Conservation (phyloP, 2,113 vertebrate species). For the Grantiella picta region DNA sequence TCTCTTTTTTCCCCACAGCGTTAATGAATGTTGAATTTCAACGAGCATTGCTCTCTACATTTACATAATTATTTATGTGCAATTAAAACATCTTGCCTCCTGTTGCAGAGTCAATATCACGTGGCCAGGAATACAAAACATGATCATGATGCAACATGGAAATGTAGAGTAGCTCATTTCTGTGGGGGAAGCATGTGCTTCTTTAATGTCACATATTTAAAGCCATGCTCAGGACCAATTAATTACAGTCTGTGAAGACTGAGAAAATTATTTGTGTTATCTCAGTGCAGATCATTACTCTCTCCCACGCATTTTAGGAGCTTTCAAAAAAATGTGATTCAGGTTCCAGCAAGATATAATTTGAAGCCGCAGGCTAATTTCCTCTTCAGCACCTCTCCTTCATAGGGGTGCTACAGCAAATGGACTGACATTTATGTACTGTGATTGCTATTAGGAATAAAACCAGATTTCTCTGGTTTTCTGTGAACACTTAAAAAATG, state of each 20-base stretch:
- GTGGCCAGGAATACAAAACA: not conserved
- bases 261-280: constrained; percentile 4
- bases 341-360: not conserved
- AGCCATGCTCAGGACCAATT: not conserved
- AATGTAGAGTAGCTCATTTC: not conserved
- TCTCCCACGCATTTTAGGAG: not conserved
- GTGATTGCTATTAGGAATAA: not conserved
- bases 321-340: not conserved
- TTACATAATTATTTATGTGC: constrained; percentile 7
- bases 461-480: not conserved
- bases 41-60: not conserved
- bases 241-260: not conserved
- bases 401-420: not conserved
- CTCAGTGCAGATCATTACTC: not conserved
- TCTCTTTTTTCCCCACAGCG: not conserved
- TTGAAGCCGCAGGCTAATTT: not conserved
- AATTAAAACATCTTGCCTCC: constrained; percentile 17
- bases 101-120: not conserved
- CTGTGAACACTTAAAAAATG: not conserved
- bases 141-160: not conserved
- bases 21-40: constrained; percentile 11
- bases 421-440: not conserved
- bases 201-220: not conserved
- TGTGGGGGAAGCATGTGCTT: not conserved
- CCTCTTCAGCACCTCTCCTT: not conserved